Evolutionary conservation across 2,113 vertebrate genomes (phyloP).

Genomic region (Podarcis raffonei): DNA sequence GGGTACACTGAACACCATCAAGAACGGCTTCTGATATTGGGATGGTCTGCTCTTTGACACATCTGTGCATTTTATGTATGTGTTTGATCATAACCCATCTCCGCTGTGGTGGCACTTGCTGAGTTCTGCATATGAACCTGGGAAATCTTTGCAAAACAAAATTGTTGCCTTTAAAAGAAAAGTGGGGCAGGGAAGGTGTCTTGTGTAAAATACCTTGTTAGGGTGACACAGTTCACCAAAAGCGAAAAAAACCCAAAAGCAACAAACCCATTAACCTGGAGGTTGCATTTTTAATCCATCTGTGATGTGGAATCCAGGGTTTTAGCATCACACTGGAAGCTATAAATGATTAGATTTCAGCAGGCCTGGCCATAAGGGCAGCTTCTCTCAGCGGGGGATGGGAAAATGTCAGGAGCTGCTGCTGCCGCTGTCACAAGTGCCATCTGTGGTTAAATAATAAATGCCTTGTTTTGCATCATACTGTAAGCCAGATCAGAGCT

Average conservation of each 20-base stretch:
- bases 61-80: neutral
- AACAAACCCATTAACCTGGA: neutral
- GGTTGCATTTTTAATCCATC: conserved; percentile 49
- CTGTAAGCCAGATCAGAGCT: neutral
- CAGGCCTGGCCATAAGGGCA: neutral
- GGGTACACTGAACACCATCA: neutral
- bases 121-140: neutral
- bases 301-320: neutral
- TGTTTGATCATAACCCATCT: neutral
- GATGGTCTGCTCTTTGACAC: conserved; percentile 19
- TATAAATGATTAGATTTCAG: conserved; percentile 25
- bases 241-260: neutral
- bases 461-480: conserved; percentile 34
- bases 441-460: conserved; percentile 12
- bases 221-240: neutral
- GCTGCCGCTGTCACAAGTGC: neutral
- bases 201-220: neutral
- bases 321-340: conserved; percentile 18
- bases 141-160: neutral
- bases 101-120: neutral
- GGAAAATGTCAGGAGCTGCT: neutral
- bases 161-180: neutral
- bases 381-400: conserved; percentile 16
- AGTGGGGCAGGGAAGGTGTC: neutral
- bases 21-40: neutral